Evolutionary conservation across 2,113 vertebrate species (phyloP).

Genomic region (Eptesicus fuscus): DNA sequence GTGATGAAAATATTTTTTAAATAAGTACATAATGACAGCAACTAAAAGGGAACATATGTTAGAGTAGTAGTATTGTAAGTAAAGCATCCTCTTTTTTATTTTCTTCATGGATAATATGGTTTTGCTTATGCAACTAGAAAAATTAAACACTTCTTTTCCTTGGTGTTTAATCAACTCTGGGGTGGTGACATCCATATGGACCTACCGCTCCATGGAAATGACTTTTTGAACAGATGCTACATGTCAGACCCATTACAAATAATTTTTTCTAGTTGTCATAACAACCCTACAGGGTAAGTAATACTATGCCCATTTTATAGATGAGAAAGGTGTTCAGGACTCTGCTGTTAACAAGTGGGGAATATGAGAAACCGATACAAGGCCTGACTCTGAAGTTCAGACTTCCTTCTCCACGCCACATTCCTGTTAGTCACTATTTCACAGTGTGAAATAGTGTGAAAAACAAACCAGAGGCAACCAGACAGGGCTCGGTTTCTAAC

Average conservation of each 20-base stretch:
- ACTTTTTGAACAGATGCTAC: slow-evolving; percentile 44
- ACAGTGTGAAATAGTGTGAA: not conserved
- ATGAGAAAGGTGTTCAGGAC: not conserved
- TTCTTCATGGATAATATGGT: slow-evolving; percentile 60
- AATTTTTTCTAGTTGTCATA: not conserved
- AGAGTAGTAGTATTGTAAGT: slow-evolving; percentile 26
- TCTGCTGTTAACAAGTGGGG: not conserved
- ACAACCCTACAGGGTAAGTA: not conserved
- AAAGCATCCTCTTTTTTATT: slow-evolving; percentile 60
- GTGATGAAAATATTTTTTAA: slow-evolving; percentile 66
- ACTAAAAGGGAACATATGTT: slow-evolving; percentile 63
- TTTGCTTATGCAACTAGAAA: slow-evolving; percentile 65
- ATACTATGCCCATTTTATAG: not conserved
- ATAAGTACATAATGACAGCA: slow-evolving; percentile 60
- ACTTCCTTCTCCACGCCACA: not conserved
- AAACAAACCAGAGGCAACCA: not conserved
- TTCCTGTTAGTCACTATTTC: not conserved
- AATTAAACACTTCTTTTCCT: slow-evolving; percentile 69
- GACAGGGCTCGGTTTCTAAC: not conserved
- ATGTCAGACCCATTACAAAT: not conserved
- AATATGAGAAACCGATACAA: not conserved
- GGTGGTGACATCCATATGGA: slow-evolving; percentile 64
- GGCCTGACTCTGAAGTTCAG: not conserved
- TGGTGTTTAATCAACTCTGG: slow-evolving; percentile 61
- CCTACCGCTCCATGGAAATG: slow-evolving; percentile 41